Evolutionary conservation across 2,113 vertebrate species (phyloP).

Genomic region (Cyphomyrus plagiostoma): DNA sequence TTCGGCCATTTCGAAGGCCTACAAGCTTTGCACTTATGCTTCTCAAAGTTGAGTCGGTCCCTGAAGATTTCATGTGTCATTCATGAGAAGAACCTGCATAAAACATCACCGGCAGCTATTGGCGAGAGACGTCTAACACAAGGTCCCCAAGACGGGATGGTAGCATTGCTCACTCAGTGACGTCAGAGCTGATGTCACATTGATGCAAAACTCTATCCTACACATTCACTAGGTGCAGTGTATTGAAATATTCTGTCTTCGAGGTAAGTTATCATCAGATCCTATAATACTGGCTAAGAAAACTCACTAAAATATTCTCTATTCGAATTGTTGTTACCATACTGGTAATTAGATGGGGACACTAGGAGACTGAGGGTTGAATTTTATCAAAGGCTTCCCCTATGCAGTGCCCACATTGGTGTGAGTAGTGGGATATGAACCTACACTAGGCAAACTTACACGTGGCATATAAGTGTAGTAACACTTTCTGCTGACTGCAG

Average conservation of each 20-base stretch:
- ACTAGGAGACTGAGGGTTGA: background rate
- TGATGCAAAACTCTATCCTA: background rate
- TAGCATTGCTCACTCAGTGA: background rate
- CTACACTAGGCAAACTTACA: background rate
- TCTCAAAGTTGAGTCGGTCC: background rate
- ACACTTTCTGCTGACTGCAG: background rate
- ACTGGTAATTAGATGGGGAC: background rate
- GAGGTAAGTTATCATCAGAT: background rate
- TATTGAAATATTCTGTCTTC: background rate
- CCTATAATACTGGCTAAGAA: background rate
- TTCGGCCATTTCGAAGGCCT: background rate
- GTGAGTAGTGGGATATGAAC: background rate
- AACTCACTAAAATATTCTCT: background rate
- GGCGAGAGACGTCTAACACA: background rate
- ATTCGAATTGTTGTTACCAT: background rate
- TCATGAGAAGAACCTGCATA: constrained; percentile 1
- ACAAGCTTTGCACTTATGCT: background rate
- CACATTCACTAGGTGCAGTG: background rate
- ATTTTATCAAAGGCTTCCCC: background rate
- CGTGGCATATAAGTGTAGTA: background rate
- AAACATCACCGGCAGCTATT: background rate
- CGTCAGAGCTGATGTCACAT: background rate
- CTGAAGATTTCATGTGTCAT: background rate
- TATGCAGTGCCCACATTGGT: background rate
- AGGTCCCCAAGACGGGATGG: background rate